Evolutionary conservation across 2,113 vertebrate species (phyloP).

Genomic region (Cervus canadensis): DNA sequence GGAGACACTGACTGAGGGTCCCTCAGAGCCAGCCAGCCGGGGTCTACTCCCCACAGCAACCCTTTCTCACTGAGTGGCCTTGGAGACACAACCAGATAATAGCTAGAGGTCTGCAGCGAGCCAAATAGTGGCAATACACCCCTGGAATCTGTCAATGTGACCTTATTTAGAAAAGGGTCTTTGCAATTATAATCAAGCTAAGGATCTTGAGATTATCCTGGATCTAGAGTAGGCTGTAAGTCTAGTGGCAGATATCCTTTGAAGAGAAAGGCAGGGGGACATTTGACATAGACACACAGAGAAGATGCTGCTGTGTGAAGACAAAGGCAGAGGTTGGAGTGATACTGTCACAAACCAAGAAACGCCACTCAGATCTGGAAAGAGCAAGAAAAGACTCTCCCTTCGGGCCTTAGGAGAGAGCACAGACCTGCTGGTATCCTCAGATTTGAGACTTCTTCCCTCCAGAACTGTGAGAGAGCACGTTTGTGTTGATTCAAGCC

Average conservation of each 20-base stretch:
- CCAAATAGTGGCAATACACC: neutral
- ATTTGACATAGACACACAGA: neutral
- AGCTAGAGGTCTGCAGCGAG: neutral
- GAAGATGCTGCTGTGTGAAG: too few species aligned
- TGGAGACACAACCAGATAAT: neutral
- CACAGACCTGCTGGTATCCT: rapidly evolving
- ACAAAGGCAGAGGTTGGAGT: neutral
- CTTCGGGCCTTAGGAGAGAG: rapidly evolving
- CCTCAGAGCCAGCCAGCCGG: neutral
- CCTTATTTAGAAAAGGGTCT: neutral
- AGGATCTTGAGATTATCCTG: neutral
- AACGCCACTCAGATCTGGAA: rapidly evolving
- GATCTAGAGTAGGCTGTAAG: neutral
- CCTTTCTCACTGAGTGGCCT: neutral
- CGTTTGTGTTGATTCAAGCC: neutral
- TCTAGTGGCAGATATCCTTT: neutral
- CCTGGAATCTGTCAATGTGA: neutral
- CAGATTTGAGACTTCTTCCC: neutral
- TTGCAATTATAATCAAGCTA: neutral
- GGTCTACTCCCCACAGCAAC: neutral
- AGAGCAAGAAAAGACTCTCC: neutral
- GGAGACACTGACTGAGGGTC: neutral
- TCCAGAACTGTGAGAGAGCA: too few species aligned
- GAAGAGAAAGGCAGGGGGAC: too few species aligned
- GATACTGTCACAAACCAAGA: neutral